Base-by-base conservation (phyloP, 2,888 invertebrate genomes). In the Tetranychus truncatus region DNA sequence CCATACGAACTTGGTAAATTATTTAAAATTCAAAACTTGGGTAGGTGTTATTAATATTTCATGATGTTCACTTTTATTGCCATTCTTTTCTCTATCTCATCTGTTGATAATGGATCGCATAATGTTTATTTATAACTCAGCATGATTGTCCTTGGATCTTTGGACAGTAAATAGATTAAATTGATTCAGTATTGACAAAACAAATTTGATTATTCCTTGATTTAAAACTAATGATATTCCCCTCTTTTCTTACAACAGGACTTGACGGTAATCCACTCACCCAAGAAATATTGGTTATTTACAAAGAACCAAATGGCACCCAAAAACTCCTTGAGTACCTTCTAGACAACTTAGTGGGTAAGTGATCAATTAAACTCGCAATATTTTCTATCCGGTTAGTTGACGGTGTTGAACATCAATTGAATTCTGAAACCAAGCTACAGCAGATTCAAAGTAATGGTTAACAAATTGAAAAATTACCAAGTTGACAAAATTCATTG, bases 1-100 rank as follows among this genome's bases (percentile, higher is more conserved):
- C 99, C 99, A 4, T 95, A 92, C 84, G 96, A 97, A 85, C 87
- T 99, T 81, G 99, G 99, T 80, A 95, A 95, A 85, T 87, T 97
- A 81, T 99, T 97, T 85, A 93, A 96, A 85, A 87, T 99, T 79
- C 91, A 94, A 84, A 88, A 91, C 81, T 87, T 99, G 80, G 94
- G 95, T 82, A 75, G 76, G 69, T 69, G 69, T 24, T 24, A n/a
- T 20, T 69, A 69, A 18, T 21, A 74, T 11, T 73, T 73, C 20
- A 21, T 21, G 20, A 66, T 65, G 24, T 44, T 34, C 34, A 24
- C 18, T 65, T 24, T 24, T 73, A 9, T 73, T n/a, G 55, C 24
- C 65, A 46, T 4, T 73, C 15, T 15, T 21, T 71, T 67, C 45
- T 74, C 18, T 71, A 11, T 34, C 34, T 24, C 34, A 20, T 24